phyloP scores from a whole-genome alignment of 2,888 invertebrate species.

The Heliconius cydno region DNA sequence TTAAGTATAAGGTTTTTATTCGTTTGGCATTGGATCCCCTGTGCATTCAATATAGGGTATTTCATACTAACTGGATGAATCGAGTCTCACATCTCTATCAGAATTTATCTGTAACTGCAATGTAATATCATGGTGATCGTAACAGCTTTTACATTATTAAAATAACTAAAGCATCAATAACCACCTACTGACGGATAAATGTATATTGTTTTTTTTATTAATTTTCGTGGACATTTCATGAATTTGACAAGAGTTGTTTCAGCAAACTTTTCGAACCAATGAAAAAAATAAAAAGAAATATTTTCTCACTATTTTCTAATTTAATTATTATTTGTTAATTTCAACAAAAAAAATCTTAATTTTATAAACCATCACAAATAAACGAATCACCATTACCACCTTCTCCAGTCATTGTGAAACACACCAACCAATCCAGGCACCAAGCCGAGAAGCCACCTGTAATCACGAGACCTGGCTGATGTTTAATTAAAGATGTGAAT shows the following conservation, averaged over 20 bases:
- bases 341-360: background rate
- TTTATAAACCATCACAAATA: background rate
- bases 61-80: constrained; percentile 43
- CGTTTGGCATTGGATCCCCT: constrained; percentile 43
- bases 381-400: background rate
- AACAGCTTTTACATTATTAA: background rate
- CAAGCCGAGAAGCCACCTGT: constrained; percentile 78
- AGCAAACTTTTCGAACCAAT: too few relatives aligned
- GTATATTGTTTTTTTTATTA: background rate
- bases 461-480: constrained; percentile 80
- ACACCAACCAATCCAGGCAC: constrained; percentile 60
- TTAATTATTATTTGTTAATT: too few relatives aligned
- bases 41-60: constrained; percentile 31
- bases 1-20: constrained; percentile 56
- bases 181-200: background rate
- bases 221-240: too few relatives aligned
- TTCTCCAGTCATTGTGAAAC: constrained; percentile 46
- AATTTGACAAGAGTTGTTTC: too few relatives aligned
- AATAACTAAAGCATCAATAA: background rate
- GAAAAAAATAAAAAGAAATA: too few relatives aligned
- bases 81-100: background rate
- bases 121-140: background rate
- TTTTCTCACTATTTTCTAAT: too few relatives aligned
- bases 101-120: constrained; percentile 1
- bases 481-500: constrained; percentile 82